Base-by-base conservation (phyloP, 1,140 invertebrate genomes). In the Platorchestia sp. region DNA sequence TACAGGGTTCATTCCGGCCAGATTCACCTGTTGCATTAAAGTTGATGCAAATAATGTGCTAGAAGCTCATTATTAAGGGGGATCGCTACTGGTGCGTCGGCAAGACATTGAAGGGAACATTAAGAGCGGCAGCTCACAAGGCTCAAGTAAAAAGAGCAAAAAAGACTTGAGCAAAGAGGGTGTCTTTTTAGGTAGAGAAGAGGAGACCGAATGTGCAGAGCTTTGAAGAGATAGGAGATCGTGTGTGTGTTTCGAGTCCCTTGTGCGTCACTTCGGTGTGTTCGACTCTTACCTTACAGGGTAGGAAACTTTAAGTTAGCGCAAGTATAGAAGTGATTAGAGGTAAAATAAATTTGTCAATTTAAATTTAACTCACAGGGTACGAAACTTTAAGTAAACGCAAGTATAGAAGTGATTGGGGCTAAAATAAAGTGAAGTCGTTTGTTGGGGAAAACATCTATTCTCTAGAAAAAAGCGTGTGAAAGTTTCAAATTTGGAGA, bases 81-180 rank as follows among this genome's bases (percentile, higher is more conserved):
- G 45, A 93, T 93, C 91, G 45, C 41, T 45, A 45, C 91, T 42
- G 7, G 7, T 45, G 40, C 43, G 91, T n/a, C 43, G 45, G 91
- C 91, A 40, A 42, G 44, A 47, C 91, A 47, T 44, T 45, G 45
- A 47, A 44, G 45, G 91, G 19, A 44, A 40, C 91, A 47, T 93
- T 47, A 93, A 93, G 91, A 93, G 45, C 91, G 91, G 43, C 19
- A 36, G 43, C 91, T 93, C 44, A 93, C 36, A 93, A 93, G 44
- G 43, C 40, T n/a, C 91, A 6, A 6, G 40, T 40, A 93, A 44
- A 45, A 45, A 93, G 36, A 40, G 10, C 22, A 42, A 89, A 89
- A 89, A 89, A 86, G 86, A 6, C 41, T 19, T 44, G 87, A 89
- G 41, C 42, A 44, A 89, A 89, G 87, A 89, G 87, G 3, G 87